phyloP scores from a whole-genome alignment of 2,888 invertebrate species.

The Clanis bilineata region DNA sequence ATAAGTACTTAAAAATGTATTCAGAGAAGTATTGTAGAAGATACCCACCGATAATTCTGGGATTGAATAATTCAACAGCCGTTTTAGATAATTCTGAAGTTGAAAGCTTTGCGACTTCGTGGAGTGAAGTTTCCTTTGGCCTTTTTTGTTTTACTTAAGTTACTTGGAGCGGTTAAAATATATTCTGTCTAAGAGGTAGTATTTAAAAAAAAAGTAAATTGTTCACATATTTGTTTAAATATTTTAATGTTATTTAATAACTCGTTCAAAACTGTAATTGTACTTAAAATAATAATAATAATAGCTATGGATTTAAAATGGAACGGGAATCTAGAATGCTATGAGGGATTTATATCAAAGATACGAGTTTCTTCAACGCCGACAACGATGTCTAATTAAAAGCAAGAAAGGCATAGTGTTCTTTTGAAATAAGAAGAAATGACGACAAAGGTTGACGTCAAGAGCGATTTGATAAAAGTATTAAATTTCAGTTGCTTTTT shows the following conservation, averaged over 20 bases:
- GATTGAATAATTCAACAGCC: conserved; percentile 70
- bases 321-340: too few relatives aligned
- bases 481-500: conserved; percentile 75
- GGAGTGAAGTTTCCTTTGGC: conserved; percentile 8
- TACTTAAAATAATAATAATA: not conserved
- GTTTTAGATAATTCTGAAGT: conserved; percentile 71
- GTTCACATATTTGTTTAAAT: too few relatives aligned
- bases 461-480: conserved; percentile 70
- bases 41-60: conserved; percentile 67
- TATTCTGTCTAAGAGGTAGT: conserved; percentile 10
- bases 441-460: conserved; percentile 58
- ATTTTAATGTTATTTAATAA: too few relatives aligned
- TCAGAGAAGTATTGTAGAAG: conserved; percentile 58
- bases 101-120: conserved; percentile 47
- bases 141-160: not conserved
- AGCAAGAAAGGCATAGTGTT: conserved; percentile 40
- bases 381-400: conserved; percentile 44
- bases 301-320: conserved; percentile 24
- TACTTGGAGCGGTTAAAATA: conserved; percentile 6
- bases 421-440: conserved; percentile 42
- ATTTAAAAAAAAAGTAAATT: too few relatives aligned
- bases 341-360: not conserved
- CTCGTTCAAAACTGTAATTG: too few relatives aligned
- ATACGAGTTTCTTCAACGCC: conserved; percentile 16
- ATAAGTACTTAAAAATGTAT: too few relatives aligned